Base-by-base conservation (phyloP, 2,888 invertebrate genomes). In the Autographa gamma region DNA sequence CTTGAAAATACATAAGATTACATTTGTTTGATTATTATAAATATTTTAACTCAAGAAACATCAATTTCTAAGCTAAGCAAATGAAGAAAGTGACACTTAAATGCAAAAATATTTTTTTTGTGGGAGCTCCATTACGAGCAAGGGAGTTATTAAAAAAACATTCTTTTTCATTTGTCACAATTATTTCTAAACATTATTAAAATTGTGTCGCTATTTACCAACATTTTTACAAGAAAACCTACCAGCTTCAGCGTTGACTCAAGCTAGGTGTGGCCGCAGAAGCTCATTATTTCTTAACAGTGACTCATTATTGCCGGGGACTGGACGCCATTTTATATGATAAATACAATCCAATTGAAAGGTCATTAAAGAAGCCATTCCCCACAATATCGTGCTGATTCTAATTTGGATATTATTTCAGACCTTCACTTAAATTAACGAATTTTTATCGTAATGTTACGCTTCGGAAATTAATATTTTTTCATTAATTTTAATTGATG, bases 341-440 rank as follows among this genome's bases (percentile, higher is more conserved):
- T 56, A 56, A 56, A 56, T 56, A 25, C 13, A 56, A 56, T 56
- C 25, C 54, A 11, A 56, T 56, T 56, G 54, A 56, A 56, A 56
- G 54, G 19, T 19, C 54, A 56, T 56, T 56, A 48, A 48, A 48
- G 48, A 48, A 16, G 48, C 48, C 48, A 48, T 48, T 48, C 48
- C 48, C 48, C 8, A 7, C n/a, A 48, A 48, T 48, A 48, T 48
- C 48, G 48, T 48, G 48, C 48, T 5, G 48, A 48, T 48, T 48
- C n/a, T 48, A 48, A 48, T 48, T 48, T 48, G 48, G 48, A 48
- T 48, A 48, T 48, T 48, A 48, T n/a, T 48, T 48, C n/a, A n/a
- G 48, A 48, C 48, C 48, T n/a, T n/a, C 7, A 48, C 7, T n/a
- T n/a, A n/a, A 6, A 48, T n/a, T 48, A n/a, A 48, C n/a, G 48